Evolutionary conservation across 2,888 invertebrate species (phyloP).

Genomic region (Pseudococcus longispinus): DNA sequence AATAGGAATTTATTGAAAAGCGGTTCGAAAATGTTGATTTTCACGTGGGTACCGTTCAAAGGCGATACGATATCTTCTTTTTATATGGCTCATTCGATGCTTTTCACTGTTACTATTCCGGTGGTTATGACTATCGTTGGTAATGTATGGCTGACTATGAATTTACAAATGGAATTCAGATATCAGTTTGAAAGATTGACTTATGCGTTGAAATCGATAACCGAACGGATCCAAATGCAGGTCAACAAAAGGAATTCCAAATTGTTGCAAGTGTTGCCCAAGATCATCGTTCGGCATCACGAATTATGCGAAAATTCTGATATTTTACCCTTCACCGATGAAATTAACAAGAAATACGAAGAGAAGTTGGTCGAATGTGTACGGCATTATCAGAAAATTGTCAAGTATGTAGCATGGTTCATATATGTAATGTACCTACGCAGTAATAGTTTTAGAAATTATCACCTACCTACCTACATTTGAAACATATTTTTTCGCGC

Average conservation of each 20-base stretch:
- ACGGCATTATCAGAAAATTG: constrained; percentile 4
- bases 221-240: neutral
- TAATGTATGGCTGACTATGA: constrained; percentile 1
- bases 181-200: constrained; percentile 32
- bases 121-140: neutral
- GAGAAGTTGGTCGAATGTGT: neutral
- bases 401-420: neutral
- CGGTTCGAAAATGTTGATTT: constrained; percentile 18
- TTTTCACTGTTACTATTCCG: neutral
- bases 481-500: no score
- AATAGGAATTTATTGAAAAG: constrained; percentile 21
- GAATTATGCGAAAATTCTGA: neutral
- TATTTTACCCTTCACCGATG: neutral
- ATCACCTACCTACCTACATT: no score
- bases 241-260: neutral
- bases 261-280: neutral
- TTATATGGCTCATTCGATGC: constrained; percentile 5
- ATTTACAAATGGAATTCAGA: constrained; percentile 34
- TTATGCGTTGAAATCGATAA: neutral
- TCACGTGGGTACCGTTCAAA: constrained; percentile 43
- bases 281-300: neutral
- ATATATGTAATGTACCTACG: no score
- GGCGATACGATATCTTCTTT: constrained; percentile 24
- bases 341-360: neutral
- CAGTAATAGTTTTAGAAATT: no score